Base-by-base conservation (phyloP, 1,140 invertebrate species). In the Maconellicoccus hirsutus region DNA sequence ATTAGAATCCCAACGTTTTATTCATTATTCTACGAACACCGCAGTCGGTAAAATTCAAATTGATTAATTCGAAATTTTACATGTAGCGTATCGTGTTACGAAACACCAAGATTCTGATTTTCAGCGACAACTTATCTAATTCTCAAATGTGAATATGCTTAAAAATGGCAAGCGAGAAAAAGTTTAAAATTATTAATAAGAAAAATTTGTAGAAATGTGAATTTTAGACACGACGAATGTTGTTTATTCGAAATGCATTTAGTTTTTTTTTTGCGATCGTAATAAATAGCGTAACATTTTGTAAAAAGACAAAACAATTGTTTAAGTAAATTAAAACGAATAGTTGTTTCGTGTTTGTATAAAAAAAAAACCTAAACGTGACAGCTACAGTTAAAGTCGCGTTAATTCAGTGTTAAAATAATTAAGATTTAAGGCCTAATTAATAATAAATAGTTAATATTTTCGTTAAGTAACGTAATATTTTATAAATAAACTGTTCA, bases 341-440 rank as follows among this genome's bases (percentile, higher is more conserved):
- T 52, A 52, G n/a, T 52, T 16, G 42, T 52, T 52, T 52, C 42
- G 42, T 52, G 42, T 52, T 16, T 52, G 42, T 52, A 52, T 52
- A 52, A 52, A 52, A 52, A 16, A 52, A 52, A 16, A 52, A 16
- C n/a, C 2, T 14, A 16, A 52, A 52, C 42, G 42, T 16, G 42
- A 52, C 12, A 52, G 10, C n/a, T 52, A 52, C 42, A 23, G 10
- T 66, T 23, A 23, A 66, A 10, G 61, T 66, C 61, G 61, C 61
- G 25, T 66, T 66, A 66, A 26, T 66, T 19, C 21, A 66, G 19
- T 66, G 21, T 66, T 26, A 23, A 66, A 66, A 19, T 66, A 66
- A 66, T 66, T 66, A 66, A 23, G 25, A 25, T 66, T 6, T 66
- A 66, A 66, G 61, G 61, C 61, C 61, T 66, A 66, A 66, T 66